Conservation (phyloP, 37 sponge, comb jelly and placozoan species). For the Beroe ovata region DNA sequence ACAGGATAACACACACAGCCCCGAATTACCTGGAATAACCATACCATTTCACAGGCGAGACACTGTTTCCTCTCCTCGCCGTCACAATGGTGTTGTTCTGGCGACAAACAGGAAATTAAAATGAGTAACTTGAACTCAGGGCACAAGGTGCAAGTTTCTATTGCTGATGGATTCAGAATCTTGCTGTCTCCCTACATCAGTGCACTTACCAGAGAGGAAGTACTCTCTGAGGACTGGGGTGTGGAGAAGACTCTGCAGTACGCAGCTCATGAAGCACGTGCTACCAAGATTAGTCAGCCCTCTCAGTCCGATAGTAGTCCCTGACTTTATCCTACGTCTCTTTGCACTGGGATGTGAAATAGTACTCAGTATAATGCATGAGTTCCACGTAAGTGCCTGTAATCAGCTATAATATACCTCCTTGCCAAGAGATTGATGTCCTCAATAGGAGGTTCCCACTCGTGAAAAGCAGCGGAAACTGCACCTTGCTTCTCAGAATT, state of each 20-base stretch:
- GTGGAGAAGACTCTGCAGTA: slow-evolving; percentile 91
- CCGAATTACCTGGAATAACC: slow-evolving; percentile 90
- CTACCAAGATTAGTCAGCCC: slow-evolving; percentile 95
- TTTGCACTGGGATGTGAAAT: slow-evolving; percentile 39
- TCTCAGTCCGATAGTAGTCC: slow-evolving; percentile 74
- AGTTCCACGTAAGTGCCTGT: too few species aligned
- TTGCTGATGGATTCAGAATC: too few species aligned
- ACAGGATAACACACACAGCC: too few species aligned
- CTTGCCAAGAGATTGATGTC: slow-evolving; percentile 13
- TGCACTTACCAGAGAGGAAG: slow-evolving; percentile 90
- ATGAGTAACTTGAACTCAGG: background rate
- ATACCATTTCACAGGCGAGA: slow-evolving; percentile 91
- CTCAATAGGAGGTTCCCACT: slow-evolving; percentile 45
- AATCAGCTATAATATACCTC: too few species aligned
- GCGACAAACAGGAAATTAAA: background rate
- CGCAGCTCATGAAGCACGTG: slow-evolving; percentile 98
- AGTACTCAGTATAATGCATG: too few species aligned
- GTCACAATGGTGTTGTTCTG: slow-evolving; percentile 73
- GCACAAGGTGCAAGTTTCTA: too few species aligned
- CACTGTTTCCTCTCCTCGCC: slow-evolving; percentile 68
- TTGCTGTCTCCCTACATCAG: too few species aligned
- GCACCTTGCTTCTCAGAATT: slow-evolving; percentile 25
- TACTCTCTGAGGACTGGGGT: slow-evolving; percentile 92
- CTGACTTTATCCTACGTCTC: slow-evolving; percentile 33
- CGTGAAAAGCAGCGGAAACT: slow-evolving; percentile 14